These are phyloP conservation scores for Andrena cerasifolii DNA, from an alignment of 1,140 invertebrate genomes.

Conservation along the genomic window DNA sequence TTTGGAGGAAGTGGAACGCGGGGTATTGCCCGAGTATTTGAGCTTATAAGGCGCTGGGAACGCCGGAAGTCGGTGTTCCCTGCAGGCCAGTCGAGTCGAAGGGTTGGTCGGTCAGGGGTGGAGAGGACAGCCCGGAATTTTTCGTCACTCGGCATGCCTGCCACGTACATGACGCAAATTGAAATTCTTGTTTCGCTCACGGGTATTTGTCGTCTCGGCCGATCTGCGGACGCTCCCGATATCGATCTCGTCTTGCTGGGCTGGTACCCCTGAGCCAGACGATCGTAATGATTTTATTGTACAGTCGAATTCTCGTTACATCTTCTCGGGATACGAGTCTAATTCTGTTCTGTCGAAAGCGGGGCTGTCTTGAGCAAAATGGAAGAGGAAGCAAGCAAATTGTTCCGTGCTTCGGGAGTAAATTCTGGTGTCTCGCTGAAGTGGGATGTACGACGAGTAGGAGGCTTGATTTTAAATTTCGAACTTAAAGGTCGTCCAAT, in stretches of 20 bases:
- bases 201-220: conserved; percentile 63
- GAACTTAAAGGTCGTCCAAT: no score
- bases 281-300: conserved; percentile 27
- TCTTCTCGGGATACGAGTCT: no score
- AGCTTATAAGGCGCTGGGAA: neutral
- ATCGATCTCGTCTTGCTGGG: conserved; percentile 25
- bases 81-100: no score
- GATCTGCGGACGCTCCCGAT: conserved; percentile 37
- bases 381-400: no score
- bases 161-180: conserved; percentile 66
- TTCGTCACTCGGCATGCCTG: conserved; percentile 52
- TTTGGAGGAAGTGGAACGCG: conserved; percentile 12
- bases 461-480: no score
- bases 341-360: no score
- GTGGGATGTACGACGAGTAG: no score
- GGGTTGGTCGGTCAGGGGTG: neutral
- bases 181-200: conserved; percentile 71
- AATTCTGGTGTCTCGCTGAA: no score
- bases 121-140: conserved; percentile 41
- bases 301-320: neutral
- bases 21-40: conserved; percentile 33
- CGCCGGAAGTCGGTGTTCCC: conserved; percentile 48
- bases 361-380: no score
- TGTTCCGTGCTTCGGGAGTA: no score
- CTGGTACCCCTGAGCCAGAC: neutral